These are phyloP conservation scores for Drosophila mettleri DNA, from an alignment of 2,888 invertebrate genomes.

Conservation along the genomic window DNA sequence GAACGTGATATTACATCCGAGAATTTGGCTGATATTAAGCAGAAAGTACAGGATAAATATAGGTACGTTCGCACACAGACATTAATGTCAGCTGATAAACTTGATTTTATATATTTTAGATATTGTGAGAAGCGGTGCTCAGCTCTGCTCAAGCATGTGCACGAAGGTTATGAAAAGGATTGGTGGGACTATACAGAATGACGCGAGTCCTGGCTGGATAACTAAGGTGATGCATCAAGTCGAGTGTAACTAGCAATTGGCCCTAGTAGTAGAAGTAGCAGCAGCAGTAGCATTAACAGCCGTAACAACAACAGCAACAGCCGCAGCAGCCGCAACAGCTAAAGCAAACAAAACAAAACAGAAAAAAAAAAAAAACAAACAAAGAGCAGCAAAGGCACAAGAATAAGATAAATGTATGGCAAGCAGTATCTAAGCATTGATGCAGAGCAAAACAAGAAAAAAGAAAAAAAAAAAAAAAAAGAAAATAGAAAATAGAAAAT, in stretches of 20 bases:
- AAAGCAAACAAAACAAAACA: conserved; percentile 12
- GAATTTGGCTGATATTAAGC: conserved; percentile 98
- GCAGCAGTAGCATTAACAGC: conserved; percentile 14
- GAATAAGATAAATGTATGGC: conserved; percentile 14
- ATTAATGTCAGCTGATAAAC: neutral
- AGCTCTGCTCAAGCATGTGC: conserved; percentile 97
- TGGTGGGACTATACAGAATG: conserved; percentile 98
- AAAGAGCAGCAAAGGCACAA: conserved; percentile 30
- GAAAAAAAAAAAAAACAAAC: conserved; percentile 8
- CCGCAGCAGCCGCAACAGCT: conserved; percentile 4
- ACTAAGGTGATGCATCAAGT: conserved; percentile 56
- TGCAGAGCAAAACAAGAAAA: conserved; percentile 3
- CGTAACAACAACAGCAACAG: conserved; percentile 10
- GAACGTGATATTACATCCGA: conserved; percentile 99
- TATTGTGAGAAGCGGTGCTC: conserved; percentile 99
- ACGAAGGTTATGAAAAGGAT: conserved; percentile 99
- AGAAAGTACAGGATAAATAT: conserved; percentile 99
- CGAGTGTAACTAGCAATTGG: conserved; percentile 55
- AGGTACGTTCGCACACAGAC: conserved; percentile 87
- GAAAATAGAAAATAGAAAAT: neutral
- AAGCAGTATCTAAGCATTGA: conserved; percentile 3
- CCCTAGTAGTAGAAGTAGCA: conserved; percentile 39
- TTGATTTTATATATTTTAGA: conserved; percentile 85
- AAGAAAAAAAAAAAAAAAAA: neutral
- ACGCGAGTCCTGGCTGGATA: conserved; percentile 82